A percentile compares a stretch with the other conserved stretches of the same genome.
phyloP scores from a whole-genome alignment of 2,888 invertebrate genomes.

The Drosophila ezoana region DNA sequence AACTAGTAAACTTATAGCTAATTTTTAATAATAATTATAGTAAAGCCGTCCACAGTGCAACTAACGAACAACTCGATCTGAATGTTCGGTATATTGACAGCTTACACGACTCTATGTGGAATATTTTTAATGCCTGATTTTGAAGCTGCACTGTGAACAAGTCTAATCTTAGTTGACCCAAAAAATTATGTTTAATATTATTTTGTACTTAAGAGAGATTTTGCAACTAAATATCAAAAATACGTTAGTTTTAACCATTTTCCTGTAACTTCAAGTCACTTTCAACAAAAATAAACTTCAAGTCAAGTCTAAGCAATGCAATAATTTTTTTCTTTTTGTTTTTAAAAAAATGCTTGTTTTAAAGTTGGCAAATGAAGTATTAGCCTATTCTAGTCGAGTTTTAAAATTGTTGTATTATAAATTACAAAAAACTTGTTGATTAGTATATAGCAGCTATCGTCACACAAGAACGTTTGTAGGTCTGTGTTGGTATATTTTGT shows the following conservation, averaged over 20 bases:
- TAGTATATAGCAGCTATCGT: too few relatives aligned
- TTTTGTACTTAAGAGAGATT: constrained; percentile 67
- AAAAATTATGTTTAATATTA: constrained; percentile 37
- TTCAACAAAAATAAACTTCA: constrained; percentile 59
- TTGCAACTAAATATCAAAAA: constrained; percentile 39
- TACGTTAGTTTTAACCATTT: constrained; percentile 56
- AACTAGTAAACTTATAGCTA: constrained; percentile 64
- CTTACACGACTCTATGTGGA: not conserved
- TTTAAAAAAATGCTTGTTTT: not conserved
- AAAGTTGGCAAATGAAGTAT: not conserved
- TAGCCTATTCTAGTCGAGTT: not conserved
- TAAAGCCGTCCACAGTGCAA: constrained; percentile 31
- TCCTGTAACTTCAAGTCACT: constrained; percentile 69
- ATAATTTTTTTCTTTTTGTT: not conserved
- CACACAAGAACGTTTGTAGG: not conserved
- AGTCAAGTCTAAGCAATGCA: constrained; percentile 46
- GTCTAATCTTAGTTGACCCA: constrained; percentile 43
- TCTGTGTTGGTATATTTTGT: not conserved
- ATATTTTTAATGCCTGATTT: constrained; percentile 2
- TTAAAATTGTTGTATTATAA: too few relatives aligned
- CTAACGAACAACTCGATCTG: constrained; percentile 23
- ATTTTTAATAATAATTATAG: constrained; percentile 51
- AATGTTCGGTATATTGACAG: not conserved
- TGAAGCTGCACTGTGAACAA: constrained; percentile 28
- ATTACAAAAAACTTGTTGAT: too few relatives aligned